Evolutionary conservation across 2,113 vertebrate genomes (phyloP).

Genomic region (Ophiodon elongatus): DNA sequence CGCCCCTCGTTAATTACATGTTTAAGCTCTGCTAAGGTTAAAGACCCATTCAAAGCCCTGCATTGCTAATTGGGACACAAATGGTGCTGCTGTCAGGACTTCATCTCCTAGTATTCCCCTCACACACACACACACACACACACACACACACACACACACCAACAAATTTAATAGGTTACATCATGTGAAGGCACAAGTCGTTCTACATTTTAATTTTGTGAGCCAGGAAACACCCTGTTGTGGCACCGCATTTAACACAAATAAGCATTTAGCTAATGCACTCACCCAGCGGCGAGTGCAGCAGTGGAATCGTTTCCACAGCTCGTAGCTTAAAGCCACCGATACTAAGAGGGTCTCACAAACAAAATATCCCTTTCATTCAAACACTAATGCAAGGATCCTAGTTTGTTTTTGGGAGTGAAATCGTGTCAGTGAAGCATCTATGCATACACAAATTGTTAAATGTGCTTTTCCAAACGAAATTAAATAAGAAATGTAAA

Average conservation of each 20-base stretch:
- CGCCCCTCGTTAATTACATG: conserved; percentile 70
- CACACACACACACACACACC: conserved; percentile 22
- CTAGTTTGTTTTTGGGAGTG: background rate
- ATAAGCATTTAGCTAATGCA: conserved; percentile 60
- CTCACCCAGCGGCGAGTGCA: conserved; percentile 44
- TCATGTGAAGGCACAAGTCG: conserved; percentile 35
- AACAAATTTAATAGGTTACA: conserved; percentile 57
- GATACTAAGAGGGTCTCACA: background rate
- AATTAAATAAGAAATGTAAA: background rate
- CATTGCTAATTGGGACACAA: conserved; percentile 72
- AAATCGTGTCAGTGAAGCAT: background rate
- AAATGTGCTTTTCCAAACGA: background rate
- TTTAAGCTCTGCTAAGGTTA: conserved; percentile 76
- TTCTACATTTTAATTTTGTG: conserved; percentile 56
- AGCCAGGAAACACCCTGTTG: conserved; percentile 58
- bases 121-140: conserved; percentile 31
- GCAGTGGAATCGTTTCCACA: background rate
- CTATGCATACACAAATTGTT: background rate
- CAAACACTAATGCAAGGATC: background rate
- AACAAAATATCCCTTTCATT: background rate
- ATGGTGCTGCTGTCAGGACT: conserved; percentile 49
- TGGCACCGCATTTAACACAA: conserved; percentile 41
- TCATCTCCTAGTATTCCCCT: conserved; percentile 20
- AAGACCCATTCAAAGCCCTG: conserved; percentile 68
- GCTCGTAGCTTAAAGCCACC: conserved; percentile 16